These are phyloP conservation scores for Nasonia giraulti DNA, from an alignment of 1,140 invertebrate species.

Conservation along the genomic window DNA sequence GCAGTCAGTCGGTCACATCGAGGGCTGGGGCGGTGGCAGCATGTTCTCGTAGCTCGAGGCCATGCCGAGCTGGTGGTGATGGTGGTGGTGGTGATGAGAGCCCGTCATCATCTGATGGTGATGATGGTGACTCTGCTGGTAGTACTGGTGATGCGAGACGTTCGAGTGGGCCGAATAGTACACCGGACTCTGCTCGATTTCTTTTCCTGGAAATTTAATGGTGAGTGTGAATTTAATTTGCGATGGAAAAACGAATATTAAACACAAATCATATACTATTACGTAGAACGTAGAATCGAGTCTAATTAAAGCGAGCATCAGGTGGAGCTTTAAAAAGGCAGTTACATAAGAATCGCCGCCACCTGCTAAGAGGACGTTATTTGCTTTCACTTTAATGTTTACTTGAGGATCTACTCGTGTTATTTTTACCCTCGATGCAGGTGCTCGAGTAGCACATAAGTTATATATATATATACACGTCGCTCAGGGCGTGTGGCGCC, in stretches of 20 bases:
- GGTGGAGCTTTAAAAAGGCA: no score
- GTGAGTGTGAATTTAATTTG: no score
- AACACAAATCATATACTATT: no score
- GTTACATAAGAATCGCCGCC: no score
- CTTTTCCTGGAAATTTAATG: constrained; percentile 62
- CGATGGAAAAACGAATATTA: no score
- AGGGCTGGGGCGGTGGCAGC: constrained; percentile 69
- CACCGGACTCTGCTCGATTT: constrained; percentile 67
- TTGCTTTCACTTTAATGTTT: background rate
- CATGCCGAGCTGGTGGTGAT: constrained; percentile 69
- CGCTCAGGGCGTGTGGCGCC: background rate
- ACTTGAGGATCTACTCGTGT: background rate
- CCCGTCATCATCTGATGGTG: constrained; percentile 69
- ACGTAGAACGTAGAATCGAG: no score
- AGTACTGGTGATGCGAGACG: constrained; percentile 71
- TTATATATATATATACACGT: background rate
- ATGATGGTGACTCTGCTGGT: constrained; percentile 61
- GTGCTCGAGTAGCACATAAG: background rate
- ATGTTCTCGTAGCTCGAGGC: constrained; percentile 70
- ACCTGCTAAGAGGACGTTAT: no score
- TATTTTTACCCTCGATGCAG: background rate
- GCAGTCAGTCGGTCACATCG: constrained; percentile 67
- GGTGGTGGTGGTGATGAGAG: constrained; percentile 67
- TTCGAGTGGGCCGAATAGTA: constrained; percentile 71
- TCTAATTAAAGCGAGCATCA: no score